Percentiles rank a stretch among this genome's conserved stretches.
These are phyloP conservation scores for Colinus virginianus DNA, from an alignment of 2,113 vertebrate species.

Conservation along the genomic window DNA sequence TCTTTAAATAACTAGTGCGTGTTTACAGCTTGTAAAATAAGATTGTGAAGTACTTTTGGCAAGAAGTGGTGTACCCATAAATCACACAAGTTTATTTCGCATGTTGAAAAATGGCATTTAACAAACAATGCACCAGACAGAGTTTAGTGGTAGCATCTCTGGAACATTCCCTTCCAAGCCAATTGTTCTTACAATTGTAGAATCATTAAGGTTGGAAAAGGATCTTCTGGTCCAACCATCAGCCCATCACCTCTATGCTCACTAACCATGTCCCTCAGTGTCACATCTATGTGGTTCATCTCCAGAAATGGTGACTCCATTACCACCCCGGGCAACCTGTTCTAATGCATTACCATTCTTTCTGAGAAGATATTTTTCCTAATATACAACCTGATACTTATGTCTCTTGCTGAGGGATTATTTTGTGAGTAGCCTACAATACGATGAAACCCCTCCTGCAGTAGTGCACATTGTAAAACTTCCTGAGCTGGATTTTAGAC, in stretches of 20 bases:
- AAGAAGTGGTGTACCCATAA: background rate
- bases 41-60: background rate
- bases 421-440: background rate
- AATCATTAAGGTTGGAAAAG: too few relatives aligned
- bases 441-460: background rate
- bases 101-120: background rate
- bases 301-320: too few relatives aligned
- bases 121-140: background rate
- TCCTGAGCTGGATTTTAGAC: background rate
- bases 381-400: background rate
- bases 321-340: too few relatives aligned
- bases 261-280: too few relatives aligned
- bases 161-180: background rate
- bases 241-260: too few relatives aligned
- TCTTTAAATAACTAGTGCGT: background rate
- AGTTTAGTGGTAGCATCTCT: background rate
- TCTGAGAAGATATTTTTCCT: too few relatives aligned
- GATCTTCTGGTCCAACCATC: too few relatives aligned
- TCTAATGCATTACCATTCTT: too few relatives aligned
- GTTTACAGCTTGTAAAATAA: background rate
- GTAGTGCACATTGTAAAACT: background rate
- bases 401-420: background rate
- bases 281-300: too few relatives aligned
- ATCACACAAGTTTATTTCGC: background rate
- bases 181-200: too few relatives aligned